phyloP scores from a whole-genome alignment of 1,140 invertebrate species.

The Coenobita brevimanus region DNA sequence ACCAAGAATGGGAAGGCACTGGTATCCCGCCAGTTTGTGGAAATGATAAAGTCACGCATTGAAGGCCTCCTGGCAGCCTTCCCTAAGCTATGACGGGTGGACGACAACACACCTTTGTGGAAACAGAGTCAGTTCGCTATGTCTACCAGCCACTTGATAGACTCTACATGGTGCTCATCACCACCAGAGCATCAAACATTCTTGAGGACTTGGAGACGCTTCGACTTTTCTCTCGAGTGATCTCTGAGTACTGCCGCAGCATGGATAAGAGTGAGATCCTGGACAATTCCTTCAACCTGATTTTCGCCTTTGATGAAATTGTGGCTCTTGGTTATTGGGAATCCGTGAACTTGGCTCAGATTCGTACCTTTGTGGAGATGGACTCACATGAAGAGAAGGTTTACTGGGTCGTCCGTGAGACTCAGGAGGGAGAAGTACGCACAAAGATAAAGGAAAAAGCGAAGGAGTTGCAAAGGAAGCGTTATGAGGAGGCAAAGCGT shows the following conservation, averaged over 20 bases:
- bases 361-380: constrained; percentile 99
- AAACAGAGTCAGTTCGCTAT: constrained; percentile 98
- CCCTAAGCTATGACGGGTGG: constrained; percentile 90
- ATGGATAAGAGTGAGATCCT: constrained; percentile 95
- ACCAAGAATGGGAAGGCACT: constrained; percentile 97
- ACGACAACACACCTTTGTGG: constrained; percentile 98
- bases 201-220: constrained; percentile 98
- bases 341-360: constrained; percentile 98
- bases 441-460: constrained; percentile 96
- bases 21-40: constrained; percentile 98
- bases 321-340: constrained; percentile 98
- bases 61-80: constrained; percentile 99
- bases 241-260: constrained; percentile 93
- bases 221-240: constrained; percentile 95
- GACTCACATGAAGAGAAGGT: constrained; percentile 99
- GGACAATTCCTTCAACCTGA: constrained; percentile 97
- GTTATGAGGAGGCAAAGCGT: constrained; percentile 87
- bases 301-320: constrained; percentile 99
- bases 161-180: constrained; percentile 97
- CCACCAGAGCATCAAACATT: constrained; percentile 99
- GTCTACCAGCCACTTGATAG: constrained; percentile 99
- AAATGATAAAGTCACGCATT: constrained; percentile 98
- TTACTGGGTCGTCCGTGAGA: constrained; percentile 96
- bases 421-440: constrained; percentile 97
- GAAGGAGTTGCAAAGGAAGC: constrained; percentile 92